Evolutionary conservation across 2,113 vertebrate species (phyloP), one percentile per base, ranked within the genome.

Genomic region (Rhinolophus sinicus): DNA sequence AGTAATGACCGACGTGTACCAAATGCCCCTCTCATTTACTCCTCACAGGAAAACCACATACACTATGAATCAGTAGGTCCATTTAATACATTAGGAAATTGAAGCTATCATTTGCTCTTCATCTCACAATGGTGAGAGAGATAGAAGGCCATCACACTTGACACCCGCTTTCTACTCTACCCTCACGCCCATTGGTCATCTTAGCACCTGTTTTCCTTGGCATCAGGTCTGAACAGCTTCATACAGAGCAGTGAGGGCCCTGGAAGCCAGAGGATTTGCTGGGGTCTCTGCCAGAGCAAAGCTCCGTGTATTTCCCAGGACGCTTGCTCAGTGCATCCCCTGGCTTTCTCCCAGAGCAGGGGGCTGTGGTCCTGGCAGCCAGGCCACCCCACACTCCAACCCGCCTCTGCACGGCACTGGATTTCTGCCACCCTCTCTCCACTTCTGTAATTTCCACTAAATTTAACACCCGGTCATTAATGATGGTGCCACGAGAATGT

Each of bases 361-460:
- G 56, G 69, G 52, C 15, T 15, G 11, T 33, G 13, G 1, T 90
- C 54, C 94, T 83, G 80, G 83, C 72, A 67, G 56, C 18, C 13
- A 9, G 12, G 73, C 19, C 22, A 16, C 50, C 92, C 62, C 60
- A 40, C 35, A 33, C 77, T 73, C 52, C 80, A 86, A 62, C 80
- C 56, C 50, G 56, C 47, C 62, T 91, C 52, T 83, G 82, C 56
- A 65, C 38, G 13, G 38, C 8, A 19, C 95, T 97, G 96, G 92
- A 94, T 58, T 76, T 35, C 87, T 86, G 95, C 95, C 93, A 95
- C 87, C 30, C 40, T 72, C 78, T 69, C 80, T 90, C 69, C 47
- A 38, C 44, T 64, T 75, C 95, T 95, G 72, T 97, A 96, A 97
- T 97, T 90, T 95, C 95, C 78, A 95, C 87, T 82, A 81, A 65